Evolutionary conservation across 2,113 vertebrate species (phyloP).

Genomic region (Romanogobio albipinnatus): DNA sequence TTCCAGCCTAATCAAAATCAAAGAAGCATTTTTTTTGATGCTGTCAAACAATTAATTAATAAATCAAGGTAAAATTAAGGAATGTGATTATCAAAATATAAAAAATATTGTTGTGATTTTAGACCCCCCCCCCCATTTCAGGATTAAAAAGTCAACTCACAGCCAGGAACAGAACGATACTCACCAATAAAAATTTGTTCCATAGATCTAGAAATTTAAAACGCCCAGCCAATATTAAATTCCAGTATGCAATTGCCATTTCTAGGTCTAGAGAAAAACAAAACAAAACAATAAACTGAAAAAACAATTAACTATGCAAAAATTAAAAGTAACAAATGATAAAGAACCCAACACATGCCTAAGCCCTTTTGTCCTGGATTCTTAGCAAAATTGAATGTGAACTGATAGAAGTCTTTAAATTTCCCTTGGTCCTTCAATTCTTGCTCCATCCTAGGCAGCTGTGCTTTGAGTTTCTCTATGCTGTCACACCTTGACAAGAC

Average conservation of each 20-base stretch:
- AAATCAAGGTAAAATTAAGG: too few species aligned
- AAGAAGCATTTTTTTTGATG: too few species aligned
- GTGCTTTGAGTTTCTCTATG: slow-evolving; percentile 87
- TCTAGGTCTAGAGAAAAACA: slow-evolving; percentile 84
- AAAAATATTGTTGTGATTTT: background rate
- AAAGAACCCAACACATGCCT: slow-evolving; percentile 76
- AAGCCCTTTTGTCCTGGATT: slow-evolving; percentile 94
- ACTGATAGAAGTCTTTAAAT: slow-evolving; percentile 96
- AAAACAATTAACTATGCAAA: background rate
- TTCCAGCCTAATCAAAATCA: background rate
- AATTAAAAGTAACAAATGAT: background rate
- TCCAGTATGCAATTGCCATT: slow-evolving; percentile 97
- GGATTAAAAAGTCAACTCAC: background rate
- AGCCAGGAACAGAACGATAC: slow-evolving; percentile 58
- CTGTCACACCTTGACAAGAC: slow-evolving; percentile 84
- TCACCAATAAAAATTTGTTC: slow-evolving; percentile 95
- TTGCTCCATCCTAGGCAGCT: slow-evolving; percentile 89
- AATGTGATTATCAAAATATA: background rate
- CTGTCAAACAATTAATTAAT: too few species aligned
- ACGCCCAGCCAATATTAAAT: slow-evolving; percentile 91
- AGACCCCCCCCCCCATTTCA: background rate
- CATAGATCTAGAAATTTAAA: slow-evolving; percentile 96
- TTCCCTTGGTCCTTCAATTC: slow-evolving; percentile 88
- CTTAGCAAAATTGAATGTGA: slow-evolving; percentile 96
- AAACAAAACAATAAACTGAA: slow-evolving; percentile 45